Evolutionary conservation across 2,113 vertebrate genomes (phyloP), one percentile per base, ranked within the genome.

Genomic region (Notiomystis cincta): DNA sequence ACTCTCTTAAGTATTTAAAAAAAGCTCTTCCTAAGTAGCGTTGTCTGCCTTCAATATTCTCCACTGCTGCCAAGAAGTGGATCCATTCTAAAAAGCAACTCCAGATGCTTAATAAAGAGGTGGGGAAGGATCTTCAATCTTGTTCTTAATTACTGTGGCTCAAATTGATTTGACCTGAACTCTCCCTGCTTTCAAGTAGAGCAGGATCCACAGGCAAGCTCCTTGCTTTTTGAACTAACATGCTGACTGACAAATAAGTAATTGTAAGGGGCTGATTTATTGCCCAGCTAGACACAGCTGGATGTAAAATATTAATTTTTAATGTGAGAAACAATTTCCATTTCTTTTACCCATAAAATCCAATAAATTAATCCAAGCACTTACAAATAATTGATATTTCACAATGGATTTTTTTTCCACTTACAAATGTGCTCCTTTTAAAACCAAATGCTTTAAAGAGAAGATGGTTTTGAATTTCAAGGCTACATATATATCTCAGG

Each of bases 161-260:
- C 80, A 96, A 91, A 97, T 97, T 96, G 97, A 97, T 97, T 97
- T 97, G 96, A 97, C 97, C 94, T 97, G 95, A 96, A 96, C 91
- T 92, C 82, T 95, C 58, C 47, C 87, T 95, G 92, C 73, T 96
- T 97, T 97, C 94, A 95, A 94, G 76, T 87, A 90, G 82, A 94
- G 82, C 50, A 92, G 67, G 93, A 96, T 95, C 94, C 94, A 90
- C 93, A 95, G 96, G 96, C 93, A 87, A 94, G 45, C 77, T 96
- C 73, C 56, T 56, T 80, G 88, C 84, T 97, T 97, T 97, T 97
- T 94, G 94, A 97, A 93, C 93, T 97, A 96, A 95, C 97, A 96
- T 35, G 70, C 96, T 97, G 92, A 92, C 93, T 97, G 96, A 97
- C 97, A 97, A 97, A 97, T 97, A 96, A 94, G 94, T 96, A 96